Evolutionary conservation across 2,113 vertebrate species (phyloP).

Genomic region (Amblyornis subalaris): DNA sequence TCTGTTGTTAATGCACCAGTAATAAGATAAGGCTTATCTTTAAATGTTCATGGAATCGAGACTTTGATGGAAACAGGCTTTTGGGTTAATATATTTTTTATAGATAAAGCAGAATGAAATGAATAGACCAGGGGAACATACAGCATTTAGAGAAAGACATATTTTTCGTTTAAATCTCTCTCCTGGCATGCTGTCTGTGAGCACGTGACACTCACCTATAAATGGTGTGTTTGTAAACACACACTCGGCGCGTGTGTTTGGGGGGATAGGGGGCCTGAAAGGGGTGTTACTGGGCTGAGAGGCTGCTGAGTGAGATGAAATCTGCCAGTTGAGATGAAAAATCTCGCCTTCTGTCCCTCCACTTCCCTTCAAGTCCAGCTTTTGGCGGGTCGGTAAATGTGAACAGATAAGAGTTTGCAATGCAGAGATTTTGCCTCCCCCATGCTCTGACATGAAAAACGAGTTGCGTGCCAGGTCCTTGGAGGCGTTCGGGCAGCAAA

Average conservation of each 20-base stretch:
- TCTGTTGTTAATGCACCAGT: conserved; percentile 73
- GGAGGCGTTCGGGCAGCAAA: neutral
- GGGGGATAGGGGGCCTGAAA: accelerated
- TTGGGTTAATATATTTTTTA: conserved; percentile 80
- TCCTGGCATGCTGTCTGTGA: neutral
- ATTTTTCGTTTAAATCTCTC: conserved; percentile 29
- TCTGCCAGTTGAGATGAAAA: neutral
- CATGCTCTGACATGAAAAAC: neutral
- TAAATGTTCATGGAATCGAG: conserved; percentile 74
- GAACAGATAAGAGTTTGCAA: neutral
- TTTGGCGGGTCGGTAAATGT: neutral
- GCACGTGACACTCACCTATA: neutral
- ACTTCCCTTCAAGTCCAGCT: neutral
- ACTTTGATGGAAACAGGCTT: conserved; percentile 78
- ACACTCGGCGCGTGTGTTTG: accelerated
- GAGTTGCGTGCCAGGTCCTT: neutral
- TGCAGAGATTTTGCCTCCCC: neutral
- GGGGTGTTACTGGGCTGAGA: neutral
- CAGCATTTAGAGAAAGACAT: conserved; percentile 15
- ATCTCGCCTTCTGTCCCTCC: neutral
- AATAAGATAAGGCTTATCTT: conserved; percentile 82
- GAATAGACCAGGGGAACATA: conserved; percentile 46
- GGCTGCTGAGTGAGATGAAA: neutral
- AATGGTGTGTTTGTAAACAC: neutral
- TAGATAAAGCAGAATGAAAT: conserved; percentile 73